A percentile compares a stretch with the other conserved stretches of the same genome.
Conservation (phyloP, 1,140 invertebrate species). For the Drosophila watanabei region DNA sequence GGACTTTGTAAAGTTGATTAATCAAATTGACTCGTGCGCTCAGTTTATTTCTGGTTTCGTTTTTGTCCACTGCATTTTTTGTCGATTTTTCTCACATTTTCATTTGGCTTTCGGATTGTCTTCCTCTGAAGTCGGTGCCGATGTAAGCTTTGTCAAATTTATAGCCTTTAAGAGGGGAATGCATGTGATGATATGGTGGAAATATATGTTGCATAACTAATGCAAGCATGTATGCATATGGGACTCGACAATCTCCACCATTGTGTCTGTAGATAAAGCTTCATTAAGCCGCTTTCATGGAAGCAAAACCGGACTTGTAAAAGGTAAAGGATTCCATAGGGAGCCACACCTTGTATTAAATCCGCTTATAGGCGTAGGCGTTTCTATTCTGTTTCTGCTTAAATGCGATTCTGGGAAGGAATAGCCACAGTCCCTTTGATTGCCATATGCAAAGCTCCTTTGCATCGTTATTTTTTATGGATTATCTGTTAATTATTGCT, state of each 20-base stretch:
- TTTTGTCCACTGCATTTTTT: constrained; percentile 19
- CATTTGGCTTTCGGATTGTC: constrained; percentile 22
- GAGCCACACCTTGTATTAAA: constrained; percentile 20
- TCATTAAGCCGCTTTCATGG: constrained; percentile 28
- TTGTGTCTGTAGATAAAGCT: constrained; percentile 29
- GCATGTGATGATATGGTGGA: constrained; percentile 21
- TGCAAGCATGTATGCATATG: constrained; percentile 8
- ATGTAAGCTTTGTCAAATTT: constrained; percentile 34
- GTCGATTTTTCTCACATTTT: constrained; percentile 30
- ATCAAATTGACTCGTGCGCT: constrained; percentile 55
- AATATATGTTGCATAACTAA: constrained; percentile 32
- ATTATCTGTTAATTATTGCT: constrained; percentile 37
- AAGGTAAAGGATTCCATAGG: constrained; percentile 8
- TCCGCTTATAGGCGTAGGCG: constrained; percentile 28
- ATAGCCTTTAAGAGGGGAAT: constrained; percentile 13
- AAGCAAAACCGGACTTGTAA: constrained; percentile 13
- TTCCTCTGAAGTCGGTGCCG: neutral
- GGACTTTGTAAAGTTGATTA: constrained; percentile 73
- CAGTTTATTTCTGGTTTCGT: constrained; percentile 57
- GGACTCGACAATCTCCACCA: constrained; percentile 2
- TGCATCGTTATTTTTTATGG: constrained; percentile 39
- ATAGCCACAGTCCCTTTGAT: neutral
- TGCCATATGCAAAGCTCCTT: constrained; percentile 16
- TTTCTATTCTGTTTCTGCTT: constrained; percentile 3
- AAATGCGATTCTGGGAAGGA: neutral